These are phyloP conservation scores for Alosa sapidissima DNA, from an alignment of 2,797 vertebrate species.

Conservation along the genomic window DNA sequence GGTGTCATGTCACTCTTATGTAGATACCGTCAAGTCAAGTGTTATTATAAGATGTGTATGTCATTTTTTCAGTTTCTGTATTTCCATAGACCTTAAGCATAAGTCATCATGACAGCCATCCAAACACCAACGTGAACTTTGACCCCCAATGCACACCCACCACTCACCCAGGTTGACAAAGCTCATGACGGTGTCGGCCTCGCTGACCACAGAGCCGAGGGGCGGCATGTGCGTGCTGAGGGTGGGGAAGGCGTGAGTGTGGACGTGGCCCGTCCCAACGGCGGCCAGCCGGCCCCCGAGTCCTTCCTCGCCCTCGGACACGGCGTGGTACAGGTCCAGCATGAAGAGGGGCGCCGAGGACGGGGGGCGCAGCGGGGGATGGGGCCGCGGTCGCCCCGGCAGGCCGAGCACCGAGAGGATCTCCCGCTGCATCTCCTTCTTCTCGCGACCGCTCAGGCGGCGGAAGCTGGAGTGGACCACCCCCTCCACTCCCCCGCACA, in stretches of 20 bases:
- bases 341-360: constrained; percentile 91
- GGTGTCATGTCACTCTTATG: too few relatives aligned
- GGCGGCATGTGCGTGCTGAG: constrained; percentile 80
- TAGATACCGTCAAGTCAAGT: too few relatives aligned
- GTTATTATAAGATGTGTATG: too few relatives aligned
- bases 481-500: constrained; percentile 75
- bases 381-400: constrained; percentile 81
- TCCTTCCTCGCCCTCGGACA: constrained; percentile 79
- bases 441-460: constrained; percentile 83
- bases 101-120: neutral
- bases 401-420: constrained; percentile 89
- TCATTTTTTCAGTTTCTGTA: neutral
- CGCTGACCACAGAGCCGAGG: constrained; percentile 80
- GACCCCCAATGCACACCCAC: neutral
- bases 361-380: constrained; percentile 75
- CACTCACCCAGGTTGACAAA: constrained; percentile 94
- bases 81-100: neutral
- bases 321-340: constrained; percentile 92
- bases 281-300: constrained; percentile 60
- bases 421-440: constrained; percentile 92
- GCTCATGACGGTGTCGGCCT: constrained; percentile 94
- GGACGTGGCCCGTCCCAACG: constrained; percentile 58
- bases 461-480: constrained; percentile 80
- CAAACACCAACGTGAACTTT: neutral
- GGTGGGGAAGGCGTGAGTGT: constrained; percentile 67